A percentile compares a stretch with the other conserved stretches of the same genome.
These are phyloP conservation scores for Phrynocephalus forsythii DNA, from an alignment of 2,797 vertebrate genomes.

Conservation along the genomic window DNA sequence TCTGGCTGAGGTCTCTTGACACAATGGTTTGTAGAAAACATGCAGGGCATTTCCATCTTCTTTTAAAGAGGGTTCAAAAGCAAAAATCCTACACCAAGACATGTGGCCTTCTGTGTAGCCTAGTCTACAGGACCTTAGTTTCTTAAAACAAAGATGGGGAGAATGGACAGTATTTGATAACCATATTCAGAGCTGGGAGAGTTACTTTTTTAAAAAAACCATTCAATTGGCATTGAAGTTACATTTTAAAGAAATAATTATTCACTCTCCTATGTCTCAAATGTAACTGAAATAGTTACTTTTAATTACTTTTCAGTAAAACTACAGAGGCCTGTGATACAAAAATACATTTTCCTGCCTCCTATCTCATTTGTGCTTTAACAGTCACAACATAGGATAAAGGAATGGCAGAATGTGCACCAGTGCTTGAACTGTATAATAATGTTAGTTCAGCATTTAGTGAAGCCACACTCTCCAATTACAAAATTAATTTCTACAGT, in stretches of 20 bases:
- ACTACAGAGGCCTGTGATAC: neutral
- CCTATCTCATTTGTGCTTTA: neutral
- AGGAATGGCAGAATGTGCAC: neutral
- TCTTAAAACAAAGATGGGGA: neutral
- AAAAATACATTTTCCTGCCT: neutral
- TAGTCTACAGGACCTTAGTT: neutral
- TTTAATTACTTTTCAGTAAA: neutral
- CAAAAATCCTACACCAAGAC: neutral
- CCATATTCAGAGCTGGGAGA: neutral
- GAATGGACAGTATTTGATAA: neutral
- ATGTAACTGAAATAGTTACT: neutral
- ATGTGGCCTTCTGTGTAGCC: neutral
- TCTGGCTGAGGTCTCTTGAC: neutral
- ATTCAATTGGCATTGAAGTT: neutral
- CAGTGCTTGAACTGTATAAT: neutral
- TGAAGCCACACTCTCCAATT: neutral
- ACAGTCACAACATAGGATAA: neutral
- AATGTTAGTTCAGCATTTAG: neutral
- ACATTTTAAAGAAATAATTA: neutral
- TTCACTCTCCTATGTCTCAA: neutral
- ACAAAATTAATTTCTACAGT: neutral
- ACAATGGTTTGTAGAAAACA: conserved; percentile 9
- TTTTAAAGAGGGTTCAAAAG: neutral
- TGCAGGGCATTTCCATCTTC: neutral
- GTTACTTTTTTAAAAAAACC: neutral